Percentiles rank a stretch among this genome's conserved stretches.
Conservation (phyloP, 1,140 invertebrate species). For the Nebria ingens region DNA sequence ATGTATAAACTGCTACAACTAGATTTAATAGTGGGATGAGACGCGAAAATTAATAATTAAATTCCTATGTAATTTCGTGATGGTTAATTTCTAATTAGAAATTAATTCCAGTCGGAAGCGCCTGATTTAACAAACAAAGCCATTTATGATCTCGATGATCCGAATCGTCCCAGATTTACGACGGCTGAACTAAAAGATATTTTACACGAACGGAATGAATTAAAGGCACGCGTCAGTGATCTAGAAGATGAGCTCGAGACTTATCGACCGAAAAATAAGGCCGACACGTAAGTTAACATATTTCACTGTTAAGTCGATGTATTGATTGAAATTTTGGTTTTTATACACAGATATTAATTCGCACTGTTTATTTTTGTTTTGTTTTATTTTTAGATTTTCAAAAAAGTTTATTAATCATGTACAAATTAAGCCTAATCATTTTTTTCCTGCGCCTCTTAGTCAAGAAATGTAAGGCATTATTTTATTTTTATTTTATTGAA, state of each 20-base stretch:
- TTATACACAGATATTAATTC: no score
- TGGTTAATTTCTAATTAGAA: no score
- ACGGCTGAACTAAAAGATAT: slow-evolving; percentile 79
- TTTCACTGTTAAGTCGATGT: no score
- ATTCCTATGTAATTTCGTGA: no score
- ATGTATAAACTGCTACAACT: no score
- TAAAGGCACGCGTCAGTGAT: slow-evolving; percentile 75
- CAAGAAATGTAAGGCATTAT: not conserved
- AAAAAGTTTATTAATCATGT: not conserved
- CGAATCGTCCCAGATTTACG: slow-evolving; percentile 79
- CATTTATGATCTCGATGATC: slow-evolving; percentile 63
- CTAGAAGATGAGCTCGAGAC: slow-evolving; percentile 76
- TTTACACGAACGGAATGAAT: slow-evolving; percentile 76
- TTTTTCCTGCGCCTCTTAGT: not conserved
- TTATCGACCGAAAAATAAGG: slow-evolving; percentile 46
- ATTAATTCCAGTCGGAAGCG: slow-evolving; percentile 33
- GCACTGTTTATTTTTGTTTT: slow-evolving; percentile 1
- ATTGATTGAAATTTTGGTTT: no score
- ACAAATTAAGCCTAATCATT: not conserved
- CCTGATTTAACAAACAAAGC: slow-evolving; percentile 49
- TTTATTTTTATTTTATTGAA: slow-evolving; percentile 12
- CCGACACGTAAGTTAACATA: slow-evolving; percentile 24
- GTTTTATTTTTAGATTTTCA: slow-evolving; percentile 11
- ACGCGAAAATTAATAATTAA: no score
- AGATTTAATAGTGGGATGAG: no score